Percentiles rank a stretch among this genome's conserved stretches.
Conservation (phyloP, 2,888 invertebrate genomes). For the Eupeodes luniger region DNA sequence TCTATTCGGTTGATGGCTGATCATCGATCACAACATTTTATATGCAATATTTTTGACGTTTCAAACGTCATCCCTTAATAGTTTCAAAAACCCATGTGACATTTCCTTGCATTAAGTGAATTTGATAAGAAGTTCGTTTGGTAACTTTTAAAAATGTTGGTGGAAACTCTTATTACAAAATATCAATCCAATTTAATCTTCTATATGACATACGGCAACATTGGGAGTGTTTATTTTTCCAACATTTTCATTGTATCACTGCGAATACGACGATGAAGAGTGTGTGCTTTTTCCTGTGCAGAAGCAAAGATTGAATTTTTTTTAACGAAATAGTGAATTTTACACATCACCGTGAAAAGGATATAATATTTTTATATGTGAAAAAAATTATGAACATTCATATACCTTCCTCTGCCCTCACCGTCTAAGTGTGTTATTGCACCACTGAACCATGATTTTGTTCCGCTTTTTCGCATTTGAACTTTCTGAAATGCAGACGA, state of each 20-base stretch:
- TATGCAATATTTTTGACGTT: too few species aligned
- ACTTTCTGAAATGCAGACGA: slow-evolving; percentile 23
- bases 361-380: slow-evolving; percentile 9
- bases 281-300: not conserved
- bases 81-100: too few species aligned
- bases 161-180: too few species aligned
- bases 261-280: not conserved
- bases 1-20: too few species aligned
- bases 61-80: too few species aligned
- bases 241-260: not conserved
- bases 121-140: too few species aligned
- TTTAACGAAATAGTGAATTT: slow-evolving; percentile 54
- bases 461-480: slow-evolving; percentile 36
- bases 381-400: slow-evolving; percentile 57
- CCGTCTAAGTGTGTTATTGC: slow-evolving; percentile 43
- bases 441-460: slow-evolving; percentile 49
- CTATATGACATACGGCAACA: not conserved
- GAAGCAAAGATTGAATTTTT: slow-evolving; percentile 38
- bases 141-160: too few species aligned
- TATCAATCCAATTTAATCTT: too few species aligned
- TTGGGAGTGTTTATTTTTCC: not conserved
- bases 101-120: too few species aligned
- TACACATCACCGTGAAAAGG: slow-evolving; percentile 31
- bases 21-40: too few species aligned
- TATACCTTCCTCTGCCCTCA: slow-evolving; percentile 5